Conservation (phyloP, 2,888 invertebrate genomes). For the Cephus sareptanus region DNA sequence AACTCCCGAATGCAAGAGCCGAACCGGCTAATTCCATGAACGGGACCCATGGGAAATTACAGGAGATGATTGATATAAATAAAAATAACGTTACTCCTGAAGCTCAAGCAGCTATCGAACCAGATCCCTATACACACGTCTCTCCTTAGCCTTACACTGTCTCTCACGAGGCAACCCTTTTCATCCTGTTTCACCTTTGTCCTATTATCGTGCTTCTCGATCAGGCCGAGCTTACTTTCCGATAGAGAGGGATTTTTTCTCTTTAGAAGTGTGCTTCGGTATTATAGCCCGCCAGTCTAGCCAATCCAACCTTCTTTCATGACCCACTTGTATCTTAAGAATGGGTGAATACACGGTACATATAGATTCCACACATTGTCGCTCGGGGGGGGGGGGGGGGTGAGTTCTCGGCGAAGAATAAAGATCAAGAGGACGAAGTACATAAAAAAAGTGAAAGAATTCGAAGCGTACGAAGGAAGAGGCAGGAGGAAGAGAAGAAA, state of each 20-base stretch:
- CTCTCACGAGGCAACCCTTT: not conserved
- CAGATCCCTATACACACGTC: not conserved
- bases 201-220: not conserved
- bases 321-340: slow-evolving; percentile 4
- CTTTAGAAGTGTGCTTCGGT: slow-evolving; percentile 25
- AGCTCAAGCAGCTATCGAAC: not conserved
- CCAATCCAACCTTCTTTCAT: not conserved
- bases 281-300: slow-evolving; percentile 27
- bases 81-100: slow-evolving; percentile 27
- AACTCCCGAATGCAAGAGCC: slow-evolving; percentile 27
- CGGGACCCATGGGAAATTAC: slow-evolving; percentile 58
- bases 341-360: not conserved
- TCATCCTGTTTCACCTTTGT: not conserved
- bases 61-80: slow-evolving; percentile 51
- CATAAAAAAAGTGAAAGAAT: not conserved
- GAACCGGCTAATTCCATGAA: slow-evolving; percentile 50
- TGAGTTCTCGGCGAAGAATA: not conserved
- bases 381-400: not conserved
- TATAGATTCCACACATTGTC: not conserved
- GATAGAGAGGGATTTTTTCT: slow-evolving; percentile 17
- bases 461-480: not conserved
- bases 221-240: not conserved
- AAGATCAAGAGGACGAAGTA: not conserved
- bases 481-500: not conserved
- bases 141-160: not conserved